Evolutionary conservation across 2,113 vertebrate species (phyloP), one percentile per base, ranked within the genome.

Genomic region (Microcebus murinus): DNA sequence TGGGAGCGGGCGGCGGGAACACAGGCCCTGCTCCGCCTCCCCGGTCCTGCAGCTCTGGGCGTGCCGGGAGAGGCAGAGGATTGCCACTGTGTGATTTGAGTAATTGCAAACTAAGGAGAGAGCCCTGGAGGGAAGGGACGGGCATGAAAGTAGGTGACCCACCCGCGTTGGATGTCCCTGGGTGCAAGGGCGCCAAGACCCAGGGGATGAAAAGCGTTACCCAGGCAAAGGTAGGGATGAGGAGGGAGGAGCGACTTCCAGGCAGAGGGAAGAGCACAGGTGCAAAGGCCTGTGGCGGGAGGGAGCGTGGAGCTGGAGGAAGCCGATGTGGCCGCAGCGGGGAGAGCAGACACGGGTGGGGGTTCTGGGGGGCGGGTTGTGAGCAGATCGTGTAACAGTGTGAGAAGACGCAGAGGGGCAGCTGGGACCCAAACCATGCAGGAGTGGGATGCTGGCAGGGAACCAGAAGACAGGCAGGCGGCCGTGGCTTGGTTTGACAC

Each of bases 121-220:
- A 6, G 31, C 71, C 20, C 10, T 20, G 39, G 50, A 90, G 70
- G 79, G 36, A 85, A 34, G 50, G 63, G 70, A 25, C 13, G 10
- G 14, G 50, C 6, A 1, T 48, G 31, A 48, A 31, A 42, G 15
- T 25, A 10, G 50, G 48, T 68, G 36, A 31, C 21, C 15, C 20
- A 23, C 39, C 34, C 25, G 4, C 15, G 68, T 13, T 0, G 0
- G 39, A 68, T 11, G 0, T 74, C 36, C 20, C 70, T 70, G 61
- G 25, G 61, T 76, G 25, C 7, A 4, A 57, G 59, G 80, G 25
- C 21, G 3, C 61, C 59, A 0, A 57, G 80, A 21, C 8, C n/a
- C 27, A 34, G 11, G 14, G 70, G 59, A 29, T 59, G 87, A 68
- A n/a, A 27, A 50, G 6, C 1, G 1, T 42, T 29, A 57, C 77